These are phyloP conservation scores for Silurus meridionalis DNA, from an alignment of 2,113 vertebrate species.

Conservation along the genomic window DNA sequence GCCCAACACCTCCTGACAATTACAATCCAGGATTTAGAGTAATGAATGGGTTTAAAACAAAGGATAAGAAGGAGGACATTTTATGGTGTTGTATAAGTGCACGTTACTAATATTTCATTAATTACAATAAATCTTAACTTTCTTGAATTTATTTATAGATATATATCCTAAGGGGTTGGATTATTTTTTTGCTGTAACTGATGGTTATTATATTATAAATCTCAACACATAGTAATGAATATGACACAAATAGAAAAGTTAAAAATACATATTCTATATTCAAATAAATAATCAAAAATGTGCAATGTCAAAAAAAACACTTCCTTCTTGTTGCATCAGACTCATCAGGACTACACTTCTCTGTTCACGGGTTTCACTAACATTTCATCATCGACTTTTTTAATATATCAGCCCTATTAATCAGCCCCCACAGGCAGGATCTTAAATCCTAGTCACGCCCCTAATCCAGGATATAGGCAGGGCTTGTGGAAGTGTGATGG, in stretches of 20 bases:
- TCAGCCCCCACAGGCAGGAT: not conserved
- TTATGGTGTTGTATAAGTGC: not conserved
- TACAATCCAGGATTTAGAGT: not conserved
- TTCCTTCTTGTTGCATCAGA: not conserved
- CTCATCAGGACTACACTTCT: not conserved
- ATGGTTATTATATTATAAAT: too few relatives aligned
- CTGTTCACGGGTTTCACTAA: not conserved
- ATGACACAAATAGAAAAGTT: too few relatives aligned
- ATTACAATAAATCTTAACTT: too few relatives aligned
- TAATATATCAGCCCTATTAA: not conserved
- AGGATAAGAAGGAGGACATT: not conserved
- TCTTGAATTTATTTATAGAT: too few relatives aligned
- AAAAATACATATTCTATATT: too few relatives aligned
- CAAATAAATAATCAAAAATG: too few relatives aligned
- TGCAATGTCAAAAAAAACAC: not conserved
- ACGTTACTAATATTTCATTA: too few relatives aligned
- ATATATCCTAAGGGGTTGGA: too few relatives aligned
- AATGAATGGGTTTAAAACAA: not conserved
- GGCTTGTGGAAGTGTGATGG: not conserved
- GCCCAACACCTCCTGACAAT: not conserved
- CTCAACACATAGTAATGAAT: too few relatives aligned
- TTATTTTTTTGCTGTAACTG: too few relatives aligned
- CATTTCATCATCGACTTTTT: not conserved
- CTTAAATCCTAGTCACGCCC: not conserved
- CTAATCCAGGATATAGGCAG: not conserved